Evolutionary conservation across 2,113 vertebrate genomes (phyloP), one percentile per base, ranked within the genome.

Genomic region (Laterallus jamaicensis): DNA sequence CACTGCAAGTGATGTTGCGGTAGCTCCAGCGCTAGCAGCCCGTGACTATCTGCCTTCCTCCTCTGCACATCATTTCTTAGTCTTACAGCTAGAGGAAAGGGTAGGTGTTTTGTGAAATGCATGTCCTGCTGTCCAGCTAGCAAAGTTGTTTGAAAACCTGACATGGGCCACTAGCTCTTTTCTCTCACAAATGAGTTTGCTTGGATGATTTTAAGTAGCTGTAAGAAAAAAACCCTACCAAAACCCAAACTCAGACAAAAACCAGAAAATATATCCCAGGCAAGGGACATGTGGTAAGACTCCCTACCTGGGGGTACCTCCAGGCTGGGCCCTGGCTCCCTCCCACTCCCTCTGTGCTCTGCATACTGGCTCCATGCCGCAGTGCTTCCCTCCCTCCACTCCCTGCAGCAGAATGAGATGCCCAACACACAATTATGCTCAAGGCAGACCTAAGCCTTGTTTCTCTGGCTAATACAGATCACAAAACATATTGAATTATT

Each of bases 321-420:
- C 31, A 42, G 29, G 44, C 31, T 37, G 49, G 83, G 24, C 42
- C 63, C 5, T 28, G 52, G 2, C 42, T 62, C n/a, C 58, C 32
- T 16, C 24, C 47, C 9, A 3, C 69, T 18, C 67, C 31, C 58
- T 28, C 47, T 18, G 16, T 0, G 0, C 28, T 83, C 35, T 44
- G 12, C 17, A 3, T 11, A 12, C 0, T 0, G 28, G 22, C 40
- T 49, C 18, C 16, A 4, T 0, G 0, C 11, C 3, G 0, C 64
- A 17, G 16, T 2, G 15, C 55, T 82, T 40, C 25, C 22, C 5
- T 4, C 21, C 58, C 66, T 49, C 55, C 26, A 1, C 47, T 82
- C 60, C 24, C 31, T 32, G 29, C 56, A 40, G 32, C 32, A 26
- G 29, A 58, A 59, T 3, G 12, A 66, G 15, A 8, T 21, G 25